Conservation (phyloP, 64 coral and sea anemone species). For the Dendronephthya gigantea region DNA sequence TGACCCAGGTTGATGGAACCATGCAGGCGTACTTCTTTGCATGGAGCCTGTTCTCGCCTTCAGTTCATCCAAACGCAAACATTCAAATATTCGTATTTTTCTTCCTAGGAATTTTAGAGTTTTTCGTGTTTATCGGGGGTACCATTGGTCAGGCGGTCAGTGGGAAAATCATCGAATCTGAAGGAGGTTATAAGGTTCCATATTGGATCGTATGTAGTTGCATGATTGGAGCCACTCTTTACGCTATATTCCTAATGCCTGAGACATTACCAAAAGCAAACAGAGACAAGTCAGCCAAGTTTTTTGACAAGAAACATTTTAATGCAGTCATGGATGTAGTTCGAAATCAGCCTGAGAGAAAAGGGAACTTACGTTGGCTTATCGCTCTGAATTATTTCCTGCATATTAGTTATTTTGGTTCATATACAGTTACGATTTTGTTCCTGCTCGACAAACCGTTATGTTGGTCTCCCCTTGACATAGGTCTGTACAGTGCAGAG, state of each 20-base stretch:
- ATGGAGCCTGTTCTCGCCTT: too few relatives aligned
- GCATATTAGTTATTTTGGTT: constrained; percentile 51
- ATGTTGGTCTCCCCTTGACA: constrained; percentile 63
- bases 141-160: constrained; percentile 75
- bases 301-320: constrained; percentile 69
- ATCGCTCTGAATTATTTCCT: constrained; percentile 51
- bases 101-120: constrained; percentile 55
- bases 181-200: constrained; percentile 62
- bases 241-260: constrained; percentile 61
- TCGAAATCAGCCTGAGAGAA: constrained; percentile 41
- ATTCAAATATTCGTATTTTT: not conserved
- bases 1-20: too few relatives aligned
- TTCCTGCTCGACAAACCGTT: constrained; percentile 69
- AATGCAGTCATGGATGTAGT: constrained; percentile 57
- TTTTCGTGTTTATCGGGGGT: constrained; percentile 70
- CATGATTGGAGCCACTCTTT: constrained; percentile 38
- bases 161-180: constrained; percentile 50
- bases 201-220: constrained; percentile 92
- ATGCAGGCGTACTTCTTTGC: too few relatives aligned
- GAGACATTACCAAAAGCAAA: constrained; percentile 40
- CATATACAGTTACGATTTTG: constrained; percentile 58
- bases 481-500: constrained; percentile 66
- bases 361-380: constrained; percentile 51
- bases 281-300: constrained; percentile 12
- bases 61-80: not conserved